Evolutionary conservation across 2,797 vertebrate species (phyloP), one percentile per base, ranked within the genome.

Genomic region (Acanthis flammea): DNA sequence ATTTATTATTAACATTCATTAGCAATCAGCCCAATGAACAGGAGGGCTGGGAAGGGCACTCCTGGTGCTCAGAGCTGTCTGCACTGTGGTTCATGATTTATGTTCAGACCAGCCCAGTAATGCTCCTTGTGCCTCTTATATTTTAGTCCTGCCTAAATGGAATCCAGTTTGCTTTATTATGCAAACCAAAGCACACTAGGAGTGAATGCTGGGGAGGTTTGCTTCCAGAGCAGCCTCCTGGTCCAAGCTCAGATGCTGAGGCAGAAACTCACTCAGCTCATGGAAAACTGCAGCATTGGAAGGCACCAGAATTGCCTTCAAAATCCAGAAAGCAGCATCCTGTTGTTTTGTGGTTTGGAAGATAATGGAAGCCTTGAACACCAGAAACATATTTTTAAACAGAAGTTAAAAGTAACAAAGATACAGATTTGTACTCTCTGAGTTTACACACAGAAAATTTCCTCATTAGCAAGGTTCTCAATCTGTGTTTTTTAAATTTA

Each of bases 331-430:
- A 55, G 44, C 31, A 66, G 33, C 48, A 27, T 78, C 17, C 1
- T 77, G 44, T 88, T 91, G 27, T 61, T 86, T 70, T 86, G 90
- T 90, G 90, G 88, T 83, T 90, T 95, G 76, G 62, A 28, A 84
- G 58, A 86, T 88, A 81, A 84, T 63, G 23, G 41, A 11, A 79
- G 62, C 63, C 55, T 63, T 92, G 33, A 85, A 63, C 33, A 24
- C 44, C 57, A 54, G 33, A 79, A 92, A 61, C 21, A 7, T 60
- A 44, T 73, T 77, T 96, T 94, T 82, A 79, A 70, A 22, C 24
- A 35, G 31, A 72, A 73, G 21, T 45, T 66, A 22, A 58, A 84
- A 84, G 18, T 63, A 65, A 12, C 25, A 33, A 4, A 63, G 50
- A 31, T 57, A 14, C 6, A 51, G 17, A 37, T 85, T 53, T 80